A percentile compares a stretch with the other conserved stretches of the same genome.
Conservation (phyloP, 2,113 vertebrate species). For the Felis catus region DNA sequence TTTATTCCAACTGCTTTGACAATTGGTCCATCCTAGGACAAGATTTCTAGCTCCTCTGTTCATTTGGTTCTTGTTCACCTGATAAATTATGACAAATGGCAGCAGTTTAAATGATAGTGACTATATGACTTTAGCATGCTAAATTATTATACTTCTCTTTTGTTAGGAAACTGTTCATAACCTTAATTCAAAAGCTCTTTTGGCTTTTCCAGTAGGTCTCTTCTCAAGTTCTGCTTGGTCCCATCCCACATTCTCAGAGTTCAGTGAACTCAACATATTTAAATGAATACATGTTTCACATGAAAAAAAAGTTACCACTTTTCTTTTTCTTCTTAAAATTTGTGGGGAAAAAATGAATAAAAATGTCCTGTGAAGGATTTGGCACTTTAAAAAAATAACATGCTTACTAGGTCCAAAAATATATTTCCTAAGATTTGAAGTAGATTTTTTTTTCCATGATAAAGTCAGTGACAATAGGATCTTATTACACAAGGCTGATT, state of each 20-base stretch:
- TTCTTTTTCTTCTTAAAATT: neutral
- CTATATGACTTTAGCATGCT: neutral
- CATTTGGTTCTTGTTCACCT: neutral
- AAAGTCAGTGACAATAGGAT: conserved; percentile 72
- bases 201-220: neutral
- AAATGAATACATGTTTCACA: neutral
- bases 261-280: neutral
- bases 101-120: neutral
- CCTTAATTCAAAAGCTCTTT: neutral
- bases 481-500: neutral
- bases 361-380: neutral
- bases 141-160: neutral
- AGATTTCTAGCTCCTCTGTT: neutral
- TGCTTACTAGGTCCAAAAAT: conserved; percentile 25
- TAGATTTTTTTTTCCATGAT: neutral
- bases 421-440: conserved; percentile 39
- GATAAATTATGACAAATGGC: neutral
- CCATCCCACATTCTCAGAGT: neutral
- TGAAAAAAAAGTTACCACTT: neutral
- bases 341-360: neutral
- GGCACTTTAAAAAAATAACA: conserved; percentile 5
- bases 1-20: neutral
- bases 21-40: neutral
- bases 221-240: neutral
- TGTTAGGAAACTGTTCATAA: neutral